Evolutionary conservation across 2,888 invertebrate species (phyloP).

Genomic region (Plemyria rubiginata): DNA sequence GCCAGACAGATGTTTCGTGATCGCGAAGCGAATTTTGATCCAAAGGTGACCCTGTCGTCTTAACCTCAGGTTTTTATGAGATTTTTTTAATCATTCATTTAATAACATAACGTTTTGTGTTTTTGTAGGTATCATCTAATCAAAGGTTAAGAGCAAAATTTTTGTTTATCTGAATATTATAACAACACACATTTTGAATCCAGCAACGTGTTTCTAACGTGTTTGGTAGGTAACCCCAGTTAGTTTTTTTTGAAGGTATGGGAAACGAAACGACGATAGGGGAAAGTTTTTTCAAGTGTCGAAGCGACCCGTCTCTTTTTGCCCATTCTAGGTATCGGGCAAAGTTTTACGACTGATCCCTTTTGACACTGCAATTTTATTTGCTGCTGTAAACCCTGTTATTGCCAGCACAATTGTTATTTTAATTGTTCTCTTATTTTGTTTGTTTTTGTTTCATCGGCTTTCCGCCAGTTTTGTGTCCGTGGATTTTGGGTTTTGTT

Average conservation of each 20-base stretch:
- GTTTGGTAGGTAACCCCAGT: conserved; percentile 28
- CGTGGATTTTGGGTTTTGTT: conserved; percentile 8
- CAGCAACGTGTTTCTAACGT: conserved; percentile 45
- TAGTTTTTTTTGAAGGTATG: conserved; percentile 43
- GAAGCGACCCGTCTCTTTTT: conserved; percentile 49
- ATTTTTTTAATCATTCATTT: conserved; percentile 1
- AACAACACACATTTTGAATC: no score
- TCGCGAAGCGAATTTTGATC: conserved; percentile 37
- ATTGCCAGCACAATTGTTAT: conserved; percentile 44
- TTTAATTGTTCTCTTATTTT: conserved; percentile 44
- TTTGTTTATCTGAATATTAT: background rate
- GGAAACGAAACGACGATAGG: conserved; percentile 38
- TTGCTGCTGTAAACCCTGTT: conserved; percentile 45
- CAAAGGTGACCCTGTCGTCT: conserved; percentile 56
- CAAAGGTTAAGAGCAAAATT: background rate
- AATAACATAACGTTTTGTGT: background rate
- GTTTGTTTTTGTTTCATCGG: conserved; percentile 35
- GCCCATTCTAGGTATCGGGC: conserved; percentile 45
- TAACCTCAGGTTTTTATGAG: conserved; percentile 43
- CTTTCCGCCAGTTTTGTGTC: conserved; percentile 14
- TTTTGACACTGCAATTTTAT: conserved; percentile 52
- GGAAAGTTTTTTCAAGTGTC: conserved; percentile 50
- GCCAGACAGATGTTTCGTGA: conserved; percentile 50
- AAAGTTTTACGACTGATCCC: conserved; percentile 53
- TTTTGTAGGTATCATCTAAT: background rate